These are phyloP conservation scores for Phyllotreta striolata DNA, from an alignment of 2,888 invertebrate species.

Conservation along the genomic window DNA sequence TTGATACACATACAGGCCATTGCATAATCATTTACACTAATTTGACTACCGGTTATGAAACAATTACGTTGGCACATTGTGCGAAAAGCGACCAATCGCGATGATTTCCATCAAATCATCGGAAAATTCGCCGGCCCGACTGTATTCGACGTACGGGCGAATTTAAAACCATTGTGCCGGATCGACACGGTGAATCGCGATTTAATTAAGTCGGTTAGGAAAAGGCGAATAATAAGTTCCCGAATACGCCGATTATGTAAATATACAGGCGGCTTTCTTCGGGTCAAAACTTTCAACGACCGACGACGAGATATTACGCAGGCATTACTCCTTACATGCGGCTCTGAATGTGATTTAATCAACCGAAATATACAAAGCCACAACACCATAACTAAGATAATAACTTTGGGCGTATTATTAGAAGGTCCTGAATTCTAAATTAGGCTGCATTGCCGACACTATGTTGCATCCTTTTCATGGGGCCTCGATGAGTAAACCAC, in stretches of 20 bases:
- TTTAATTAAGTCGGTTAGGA: constrained; percentile 20
- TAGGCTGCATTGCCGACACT: constrained; percentile 26
- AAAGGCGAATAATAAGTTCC: constrained; percentile 1
- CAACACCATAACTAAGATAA: constrained; percentile 31
- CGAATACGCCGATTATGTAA: constrained; percentile 16
- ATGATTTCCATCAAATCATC: constrained; percentile 5
- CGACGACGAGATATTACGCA: constrained; percentile 22
- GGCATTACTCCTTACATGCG: constrained; percentile 27
- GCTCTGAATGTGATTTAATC: constrained; percentile 38
- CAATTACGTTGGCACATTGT: constrained; percentile 46
- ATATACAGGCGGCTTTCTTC: constrained; percentile 4
- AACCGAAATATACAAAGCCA: constrained; percentile 35
- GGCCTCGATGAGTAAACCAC: too few relatives aligned
- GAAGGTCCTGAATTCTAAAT: constrained; percentile 30
- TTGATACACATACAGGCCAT: constrained; percentile 38
- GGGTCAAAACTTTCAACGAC: constrained; percentile 12
- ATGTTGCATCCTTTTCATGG: constrained; percentile 25
- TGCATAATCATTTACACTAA: constrained; percentile 45
- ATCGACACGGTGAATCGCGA: constrained; percentile 3
- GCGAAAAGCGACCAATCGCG: constrained; percentile 10
- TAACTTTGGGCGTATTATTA: constrained; percentile 37
- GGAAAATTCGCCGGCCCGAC: constrained; percentile 10
- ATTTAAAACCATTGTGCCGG: too few relatives aligned
- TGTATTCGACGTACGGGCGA: too few relatives aligned
- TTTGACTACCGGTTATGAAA: constrained; percentile 49